Percentiles rank a stretch among this genome's conserved stretches.
Evolutionary conservation across 2,113 vertebrate genomes (phyloP).

Genomic region (Phrynosoma blainvillii): DNA sequence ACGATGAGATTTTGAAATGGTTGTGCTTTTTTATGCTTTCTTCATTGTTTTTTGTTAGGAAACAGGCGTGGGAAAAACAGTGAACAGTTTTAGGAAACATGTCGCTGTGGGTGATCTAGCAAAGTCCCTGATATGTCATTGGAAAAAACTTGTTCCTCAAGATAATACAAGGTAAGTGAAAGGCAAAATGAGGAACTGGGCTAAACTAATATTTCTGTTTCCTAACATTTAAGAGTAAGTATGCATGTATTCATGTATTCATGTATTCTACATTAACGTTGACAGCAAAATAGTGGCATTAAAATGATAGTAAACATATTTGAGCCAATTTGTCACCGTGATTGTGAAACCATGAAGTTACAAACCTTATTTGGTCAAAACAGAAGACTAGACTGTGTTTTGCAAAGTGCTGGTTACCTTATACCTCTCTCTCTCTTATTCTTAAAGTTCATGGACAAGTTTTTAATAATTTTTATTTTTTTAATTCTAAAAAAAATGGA

Average conservation of each 20-base stretch:
- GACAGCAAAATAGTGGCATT: background rate
- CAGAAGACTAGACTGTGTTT: background rate
- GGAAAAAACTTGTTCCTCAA: slow-evolving; percentile 79
- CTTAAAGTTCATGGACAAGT: background rate
- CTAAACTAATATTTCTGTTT: background rate
- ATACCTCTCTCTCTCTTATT: background rate
- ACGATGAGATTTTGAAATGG: no score
- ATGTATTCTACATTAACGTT: no score
- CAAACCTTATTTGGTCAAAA: background rate
- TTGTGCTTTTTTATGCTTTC: no score
- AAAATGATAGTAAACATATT: background rate
- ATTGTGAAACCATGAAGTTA: no score
- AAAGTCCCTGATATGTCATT: slow-evolving; percentile 78
- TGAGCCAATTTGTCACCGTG: no score
- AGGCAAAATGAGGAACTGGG: background rate
- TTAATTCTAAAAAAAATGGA: background rate
- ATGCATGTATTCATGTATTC: no score
- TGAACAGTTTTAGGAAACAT: slow-evolving; percentile 82
- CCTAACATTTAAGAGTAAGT: no score
- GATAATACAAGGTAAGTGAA: slow-evolving; percentile 60
- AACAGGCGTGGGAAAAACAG: slow-evolving; percentile 84
- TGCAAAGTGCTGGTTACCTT: background rate
- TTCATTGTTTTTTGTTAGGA: slow-evolving; percentile 68
- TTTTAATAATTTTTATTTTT: background rate
- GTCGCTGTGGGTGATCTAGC: slow-evolving; percentile 78